These are phyloP conservation scores for Piprites chloris DNA, from an alignment of 2,113 vertebrate genomes.

Conservation along the genomic window DNA sequence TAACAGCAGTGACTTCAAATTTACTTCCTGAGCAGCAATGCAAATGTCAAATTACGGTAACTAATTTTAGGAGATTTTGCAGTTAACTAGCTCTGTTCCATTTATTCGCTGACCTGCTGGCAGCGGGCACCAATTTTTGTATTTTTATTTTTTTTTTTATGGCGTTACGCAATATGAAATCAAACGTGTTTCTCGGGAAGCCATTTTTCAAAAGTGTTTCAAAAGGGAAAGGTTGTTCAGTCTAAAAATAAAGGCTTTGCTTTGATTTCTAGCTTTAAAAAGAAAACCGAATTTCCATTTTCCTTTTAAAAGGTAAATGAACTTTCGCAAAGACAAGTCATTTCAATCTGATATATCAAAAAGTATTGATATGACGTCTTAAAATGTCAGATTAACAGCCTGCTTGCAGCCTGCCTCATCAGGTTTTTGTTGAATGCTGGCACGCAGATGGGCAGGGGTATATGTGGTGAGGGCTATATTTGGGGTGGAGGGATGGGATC, in stretches of 20 bases:
- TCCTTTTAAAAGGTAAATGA: constrained; percentile 17
- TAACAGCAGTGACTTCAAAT: constrained; percentile 50
- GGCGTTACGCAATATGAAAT: constrained; percentile 9
- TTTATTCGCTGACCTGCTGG: neutral
- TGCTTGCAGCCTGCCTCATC: neutral
- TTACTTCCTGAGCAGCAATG: constrained; percentile 50
- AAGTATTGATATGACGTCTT: neutral
- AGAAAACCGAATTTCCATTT: constrained; percentile 29
- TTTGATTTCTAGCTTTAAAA: constrained; percentile 46
- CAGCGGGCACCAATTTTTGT: neutral
- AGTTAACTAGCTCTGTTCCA: constrained; percentile 25
- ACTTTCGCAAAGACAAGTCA: neutral
- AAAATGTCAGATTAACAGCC: neutral
- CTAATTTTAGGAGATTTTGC: constrained; percentile 36
- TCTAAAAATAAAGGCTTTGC: constrained; percentile 38
- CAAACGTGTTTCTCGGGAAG: neutral
- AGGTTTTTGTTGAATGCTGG: neutral
- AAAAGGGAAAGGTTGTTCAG: constrained; percentile 1
- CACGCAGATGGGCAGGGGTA: neutral
- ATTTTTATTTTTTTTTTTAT: neutral
- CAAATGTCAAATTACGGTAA: constrained; percentile 53
- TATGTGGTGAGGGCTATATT: neutral
- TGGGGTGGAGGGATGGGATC: neutral
- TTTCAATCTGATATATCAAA: constrained; percentile 15
- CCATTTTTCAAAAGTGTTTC: constrained; percentile 25